phyloP scores from a whole-genome alignment of 2,888 invertebrate species.

The Drosophila sordidula region DNA sequence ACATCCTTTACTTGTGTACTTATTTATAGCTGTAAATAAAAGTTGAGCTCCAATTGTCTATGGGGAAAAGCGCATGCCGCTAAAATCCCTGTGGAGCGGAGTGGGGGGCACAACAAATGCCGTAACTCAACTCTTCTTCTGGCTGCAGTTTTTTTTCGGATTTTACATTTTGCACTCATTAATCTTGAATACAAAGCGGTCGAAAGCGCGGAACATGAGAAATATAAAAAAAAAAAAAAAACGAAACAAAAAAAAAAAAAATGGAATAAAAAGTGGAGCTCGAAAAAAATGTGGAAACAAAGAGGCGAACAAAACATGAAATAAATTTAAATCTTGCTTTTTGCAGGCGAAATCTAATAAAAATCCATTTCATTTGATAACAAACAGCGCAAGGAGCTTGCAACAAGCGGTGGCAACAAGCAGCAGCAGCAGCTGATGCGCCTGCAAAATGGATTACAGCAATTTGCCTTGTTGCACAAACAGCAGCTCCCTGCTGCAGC shows the following conservation, averaged over 20 bases:
- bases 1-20: conserved; percentile 3
- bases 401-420: conserved; percentile 15
- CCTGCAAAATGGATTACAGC: conserved; percentile 76
- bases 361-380: conserved; percentile 78
- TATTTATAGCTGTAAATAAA: conserved; percentile 39
- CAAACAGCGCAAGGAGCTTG: conserved; percentile 36
- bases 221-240: conserved; percentile 19
- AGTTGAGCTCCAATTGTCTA: conserved; percentile 41
- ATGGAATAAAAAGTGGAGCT: conserved; percentile 14
- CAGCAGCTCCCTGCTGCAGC: conserved; percentile 26
- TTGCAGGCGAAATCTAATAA: conserved; percentile 74
- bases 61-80: conserved; percentile 15
- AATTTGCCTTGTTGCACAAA: conserved; percentile 79
- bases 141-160: conserved; percentile 14
- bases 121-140: conserved; percentile 28
- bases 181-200: conserved; percentile 62
- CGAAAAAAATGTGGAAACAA: conserved; percentile 48
- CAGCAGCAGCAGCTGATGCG: conserved; percentile 71
- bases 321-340: conserved; percentile 74
- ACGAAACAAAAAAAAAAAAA: conserved; percentile 21
- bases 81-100: conserved; percentile 3
- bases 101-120: not conserved
- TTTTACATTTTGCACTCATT: conserved; percentile 50
- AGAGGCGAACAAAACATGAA: conserved; percentile 54
- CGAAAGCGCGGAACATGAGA: conserved; percentile 43